phyloP scores from a whole-genome alignment of 2,888 invertebrate genomes.

The Eilema depressum region DNA sequence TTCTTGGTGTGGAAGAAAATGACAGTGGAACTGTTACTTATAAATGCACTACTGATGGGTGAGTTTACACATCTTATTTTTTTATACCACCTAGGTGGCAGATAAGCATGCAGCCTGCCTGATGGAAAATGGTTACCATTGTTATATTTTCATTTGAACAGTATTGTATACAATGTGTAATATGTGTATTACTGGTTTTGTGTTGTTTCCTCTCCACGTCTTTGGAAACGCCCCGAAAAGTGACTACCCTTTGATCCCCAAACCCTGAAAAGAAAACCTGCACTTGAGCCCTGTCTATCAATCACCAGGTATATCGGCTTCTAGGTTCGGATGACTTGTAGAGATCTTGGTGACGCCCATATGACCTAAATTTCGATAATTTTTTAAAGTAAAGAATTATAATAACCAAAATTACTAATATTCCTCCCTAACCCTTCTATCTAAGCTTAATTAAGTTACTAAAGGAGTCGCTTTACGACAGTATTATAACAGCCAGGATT shows the following conservation, averaged over 20 bases:
- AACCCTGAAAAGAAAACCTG: not conserved
- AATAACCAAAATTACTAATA: too few relatives aligned
- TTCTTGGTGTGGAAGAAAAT: slow-evolving; percentile 79
- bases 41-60: slow-evolving; percentile 83
- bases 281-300: not conserved
- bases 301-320: not conserved
- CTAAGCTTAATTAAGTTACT: too few relatives aligned
- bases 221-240: not conserved
- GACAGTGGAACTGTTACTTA: slow-evolving; percentile 79
- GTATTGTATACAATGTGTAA: not conserved
- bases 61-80: slow-evolving; percentile 53
- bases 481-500: too few relatives aligned
- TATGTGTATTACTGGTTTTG: not conserved
- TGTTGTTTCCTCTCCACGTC: not conserved
- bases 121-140: too few relatives aligned
- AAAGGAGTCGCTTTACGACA: too few relatives aligned
- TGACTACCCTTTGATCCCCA: not conserved
- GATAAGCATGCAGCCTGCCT: too few relatives aligned
- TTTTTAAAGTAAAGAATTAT: too few relatives aligned
- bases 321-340: not conserved
- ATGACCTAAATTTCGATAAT: too few relatives aligned
- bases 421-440: too few relatives aligned
- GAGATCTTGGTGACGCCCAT: too few relatives aligned
- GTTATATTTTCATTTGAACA: not conserved
- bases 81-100: too few relatives aligned